Conservation (phyloP, 2,113 vertebrate genomes). For the Oreochromis niloticus region DNA sequence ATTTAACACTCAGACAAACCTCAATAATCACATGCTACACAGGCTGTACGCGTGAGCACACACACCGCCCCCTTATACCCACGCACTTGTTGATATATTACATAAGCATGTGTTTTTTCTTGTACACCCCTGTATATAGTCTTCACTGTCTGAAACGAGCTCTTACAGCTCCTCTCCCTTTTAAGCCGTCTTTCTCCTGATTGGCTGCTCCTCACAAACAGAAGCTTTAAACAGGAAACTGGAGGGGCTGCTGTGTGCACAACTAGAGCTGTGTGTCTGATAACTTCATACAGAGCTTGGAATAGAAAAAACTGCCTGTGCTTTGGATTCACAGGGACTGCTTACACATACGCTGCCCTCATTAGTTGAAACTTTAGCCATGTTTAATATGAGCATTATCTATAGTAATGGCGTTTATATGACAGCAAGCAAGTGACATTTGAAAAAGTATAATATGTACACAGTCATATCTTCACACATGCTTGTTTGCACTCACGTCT, state of each 20-base stretch:
- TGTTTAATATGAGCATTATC: neutral
- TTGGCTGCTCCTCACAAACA: neutral
- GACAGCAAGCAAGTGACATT: neutral
- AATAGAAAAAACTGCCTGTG: neutral
- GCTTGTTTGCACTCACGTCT: slow-evolving; percentile 5
- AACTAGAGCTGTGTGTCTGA: neutral
- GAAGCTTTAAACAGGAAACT: neutral
- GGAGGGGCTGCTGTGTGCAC: neutral
- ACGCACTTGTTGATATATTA: slow-evolving; percentile 24
- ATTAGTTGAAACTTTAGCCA: neutral
- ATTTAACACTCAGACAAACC: neutral
- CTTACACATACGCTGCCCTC: neutral
- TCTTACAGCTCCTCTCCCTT: neutral
- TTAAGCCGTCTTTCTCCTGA: neutral
- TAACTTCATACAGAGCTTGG: neutral
- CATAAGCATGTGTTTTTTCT: neutral
- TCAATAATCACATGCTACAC: neutral
- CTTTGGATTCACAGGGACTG: neutral
- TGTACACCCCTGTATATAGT: neutral
- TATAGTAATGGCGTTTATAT: neutral
- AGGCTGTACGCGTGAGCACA: neutral
- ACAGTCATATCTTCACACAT: slow-evolving; percentile 7
- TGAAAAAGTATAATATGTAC: neutral
- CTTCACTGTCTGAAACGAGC: neutral
- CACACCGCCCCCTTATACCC: neutral